Evolutionary conservation across 2,113 vertebrate species (phyloP).

Genomic region (Seriola dumerili): DNA sequence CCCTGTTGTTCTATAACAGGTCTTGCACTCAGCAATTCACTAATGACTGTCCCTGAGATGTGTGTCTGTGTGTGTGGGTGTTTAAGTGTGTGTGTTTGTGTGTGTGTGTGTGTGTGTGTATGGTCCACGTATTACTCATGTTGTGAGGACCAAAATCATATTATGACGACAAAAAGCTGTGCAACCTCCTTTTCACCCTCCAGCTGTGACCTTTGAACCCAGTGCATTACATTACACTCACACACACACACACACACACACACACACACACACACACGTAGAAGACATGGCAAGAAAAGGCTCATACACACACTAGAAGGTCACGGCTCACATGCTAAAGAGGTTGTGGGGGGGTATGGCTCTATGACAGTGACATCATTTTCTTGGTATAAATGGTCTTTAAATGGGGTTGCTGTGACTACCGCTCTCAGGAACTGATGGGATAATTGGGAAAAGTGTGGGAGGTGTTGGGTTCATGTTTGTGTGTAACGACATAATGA

Average conservation of each 20-base stretch:
- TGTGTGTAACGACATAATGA: not conserved
- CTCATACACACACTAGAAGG: conserved; percentile 18
- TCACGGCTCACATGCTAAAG: conserved; percentile 57
- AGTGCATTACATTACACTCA: conserved; percentile 14
- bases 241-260: conserved; percentile 16
- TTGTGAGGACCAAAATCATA: too few species aligned
- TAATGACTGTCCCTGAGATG: conserved; percentile 41
- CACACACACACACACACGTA: not conserved
- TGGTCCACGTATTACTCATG: too few species aligned
- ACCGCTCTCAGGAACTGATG: conserved; percentile 1
- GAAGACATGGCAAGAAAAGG: conserved; percentile 15
- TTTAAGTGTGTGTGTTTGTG: not conserved
- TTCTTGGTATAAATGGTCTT: conserved; percentile 30
- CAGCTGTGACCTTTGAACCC: conserved; percentile 45
- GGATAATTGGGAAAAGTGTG: conserved; percentile 3
- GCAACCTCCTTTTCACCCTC: conserved; percentile 7
- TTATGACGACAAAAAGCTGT: too few species aligned
- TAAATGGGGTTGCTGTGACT: conserved; percentile 35
- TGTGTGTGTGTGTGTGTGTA: not conserved
- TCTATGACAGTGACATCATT: conserved; percentile 60
- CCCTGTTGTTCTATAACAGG: conserved; percentile 41
- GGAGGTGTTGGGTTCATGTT: conserved; percentile 8
- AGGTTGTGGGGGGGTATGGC: conserved; percentile 24
- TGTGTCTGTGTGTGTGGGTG: not conserved
- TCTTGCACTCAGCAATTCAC: conserved; percentile 40